Percentiles rank a stretch among this genome's conserved stretches.
These are phyloP conservation scores for Psix sp. DNA, from an alignment of 1,140 invertebrate genomes.

Conservation along the genomic window DNA sequence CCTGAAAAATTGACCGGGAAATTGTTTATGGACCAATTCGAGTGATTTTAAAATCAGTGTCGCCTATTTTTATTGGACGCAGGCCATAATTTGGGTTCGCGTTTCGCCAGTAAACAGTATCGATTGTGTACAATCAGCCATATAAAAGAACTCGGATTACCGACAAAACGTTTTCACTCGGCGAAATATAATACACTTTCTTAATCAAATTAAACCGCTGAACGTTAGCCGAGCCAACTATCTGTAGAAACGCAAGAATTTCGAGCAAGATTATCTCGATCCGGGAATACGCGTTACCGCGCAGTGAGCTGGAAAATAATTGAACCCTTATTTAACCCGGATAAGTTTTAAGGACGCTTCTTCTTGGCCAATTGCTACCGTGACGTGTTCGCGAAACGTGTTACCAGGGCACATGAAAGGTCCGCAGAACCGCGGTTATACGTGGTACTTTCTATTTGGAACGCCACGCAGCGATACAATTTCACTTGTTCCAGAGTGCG, in stretches of 20 bases:
- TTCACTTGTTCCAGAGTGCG: slow-evolving; percentile 65
- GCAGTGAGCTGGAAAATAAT: slow-evolving; percentile 3
- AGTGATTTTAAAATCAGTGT: slow-evolving; percentile 3
- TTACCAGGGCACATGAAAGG: slow-evolving; percentile 56
- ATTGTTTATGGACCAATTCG: too few relatives aligned
- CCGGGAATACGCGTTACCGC: slow-evolving; percentile 6
- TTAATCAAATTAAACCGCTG: slow-evolving; percentile 36
- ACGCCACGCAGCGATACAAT: slow-evolving; percentile 66
- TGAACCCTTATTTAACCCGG: slow-evolving; percentile 7
- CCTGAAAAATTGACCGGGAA: too few relatives aligned
- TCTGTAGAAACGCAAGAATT: slow-evolving; percentile 2
- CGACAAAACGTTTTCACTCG: slow-evolving; percentile 39
- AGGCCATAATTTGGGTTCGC: slow-evolving; percentile 5
- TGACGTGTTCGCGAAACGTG: slow-evolving; percentile 25
- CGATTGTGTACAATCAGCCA: slow-evolving; percentile 21
- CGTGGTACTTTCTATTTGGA: slow-evolving; percentile 66
- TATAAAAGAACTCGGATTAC: slow-evolving; percentile 26
- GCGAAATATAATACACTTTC: slow-evolving; percentile 39
- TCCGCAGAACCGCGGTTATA: slow-evolving; percentile 30
- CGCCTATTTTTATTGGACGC: slow-evolving; percentile 5
- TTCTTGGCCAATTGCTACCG: slow-evolving; percentile 28
- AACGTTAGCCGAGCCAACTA: slow-evolving; percentile 9
- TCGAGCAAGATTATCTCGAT: background rate
- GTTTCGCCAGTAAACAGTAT: slow-evolving; percentile 5
- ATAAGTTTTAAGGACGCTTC: too few relatives aligned